Evolutionary conservation across 1,140 invertebrate species (phyloP).

Genomic region (Scaptomyza pallida): DNA sequence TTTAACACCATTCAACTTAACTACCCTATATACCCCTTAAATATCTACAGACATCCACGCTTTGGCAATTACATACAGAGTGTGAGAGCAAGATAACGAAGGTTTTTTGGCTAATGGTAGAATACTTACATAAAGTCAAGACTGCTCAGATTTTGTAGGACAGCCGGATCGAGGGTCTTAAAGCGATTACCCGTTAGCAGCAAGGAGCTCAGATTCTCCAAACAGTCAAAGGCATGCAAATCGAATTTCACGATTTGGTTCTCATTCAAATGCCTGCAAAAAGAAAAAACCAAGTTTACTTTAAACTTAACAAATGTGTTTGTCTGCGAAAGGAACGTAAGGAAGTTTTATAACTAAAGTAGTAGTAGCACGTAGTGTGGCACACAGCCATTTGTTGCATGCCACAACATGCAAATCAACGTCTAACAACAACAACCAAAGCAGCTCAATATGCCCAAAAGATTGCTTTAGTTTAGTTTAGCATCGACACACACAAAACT

Average conservation of each 20-base stretch:
- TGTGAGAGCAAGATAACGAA: not conserved
- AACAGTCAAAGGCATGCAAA: conserved; percentile 75
- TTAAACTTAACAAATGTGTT: conserved; percentile 39
- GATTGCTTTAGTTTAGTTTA: not conserved
- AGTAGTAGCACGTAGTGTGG: conserved; percentile 58
- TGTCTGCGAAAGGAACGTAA: not conserved
- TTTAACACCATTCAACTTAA: too few relatives aligned
- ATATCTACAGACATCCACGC: not conserved
- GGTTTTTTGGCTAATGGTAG: not conserved
- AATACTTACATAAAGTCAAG: conserved; percentile 85
- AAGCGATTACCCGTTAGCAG: conserved; percentile 83
- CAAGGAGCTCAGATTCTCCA: conserved; percentile 72
- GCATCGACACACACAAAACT: not conserved
- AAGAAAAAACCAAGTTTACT: not conserved
- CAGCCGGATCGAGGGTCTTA: conserved; percentile 79
- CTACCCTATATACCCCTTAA: too few relatives aligned
- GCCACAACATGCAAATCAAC: conserved; percentile 46
- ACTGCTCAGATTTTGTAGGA: conserved; percentile 83
- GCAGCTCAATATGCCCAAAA: conserved; percentile 56
- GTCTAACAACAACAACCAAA: not conserved
- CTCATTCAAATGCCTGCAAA: conserved; percentile 69
- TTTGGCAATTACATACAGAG: not conserved
- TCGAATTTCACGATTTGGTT: conserved; percentile 82
- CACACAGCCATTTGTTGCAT: conserved; percentile 32
- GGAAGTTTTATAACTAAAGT: conserved; percentile 71